These are phyloP conservation scores for Medauroidea extradentata DNA, from an alignment of 1,140 invertebrate species.

Conservation along the genomic window DNA sequence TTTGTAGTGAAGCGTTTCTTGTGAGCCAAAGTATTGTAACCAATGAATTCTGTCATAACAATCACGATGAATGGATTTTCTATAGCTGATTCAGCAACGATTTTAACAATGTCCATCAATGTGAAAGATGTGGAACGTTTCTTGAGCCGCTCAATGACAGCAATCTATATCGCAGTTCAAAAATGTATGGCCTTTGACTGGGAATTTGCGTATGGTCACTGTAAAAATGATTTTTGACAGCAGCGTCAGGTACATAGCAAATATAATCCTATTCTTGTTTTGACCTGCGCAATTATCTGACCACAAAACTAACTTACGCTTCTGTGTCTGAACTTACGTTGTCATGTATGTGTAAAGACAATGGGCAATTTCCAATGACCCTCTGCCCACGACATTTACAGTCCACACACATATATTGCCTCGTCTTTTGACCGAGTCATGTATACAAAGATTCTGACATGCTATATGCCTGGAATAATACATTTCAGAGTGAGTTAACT, in stretches of 20 bases:
- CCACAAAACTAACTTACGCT: conserved; percentile 4
- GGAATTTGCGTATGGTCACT: conserved; percentile 9
- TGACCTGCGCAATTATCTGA: conserved; percentile 8
- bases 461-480: conserved; percentile 14
- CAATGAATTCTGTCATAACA: conserved; percentile 3
- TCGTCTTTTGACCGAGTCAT: background rate
- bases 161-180: conserved; percentile 8
- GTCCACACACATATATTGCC: background rate
- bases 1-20: background rate
- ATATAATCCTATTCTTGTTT: conserved; percentile 10
- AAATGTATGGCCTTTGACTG: conserved; percentile 12
- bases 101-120: conserved; percentile 5
- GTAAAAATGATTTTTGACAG: conserved; percentile 3
- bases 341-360: conserved; percentile 3
- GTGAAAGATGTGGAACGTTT: background rate
- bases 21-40: background rate
- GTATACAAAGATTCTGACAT: conserved; percentile 10
- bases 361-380: no score
- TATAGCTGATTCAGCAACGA: background rate
- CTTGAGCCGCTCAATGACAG: conserved; percentile 4
- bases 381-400: no score
- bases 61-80: conserved; percentile 10
- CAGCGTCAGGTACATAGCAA: conserved; percentile 3
- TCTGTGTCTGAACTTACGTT: background rate
- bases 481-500: conserved; percentile 13